Evolutionary conservation across 2,113 vertebrate species (phyloP), one percentile per base, ranked within the genome.

Genomic region (Paramormyrops kingsleyae): DNA sequence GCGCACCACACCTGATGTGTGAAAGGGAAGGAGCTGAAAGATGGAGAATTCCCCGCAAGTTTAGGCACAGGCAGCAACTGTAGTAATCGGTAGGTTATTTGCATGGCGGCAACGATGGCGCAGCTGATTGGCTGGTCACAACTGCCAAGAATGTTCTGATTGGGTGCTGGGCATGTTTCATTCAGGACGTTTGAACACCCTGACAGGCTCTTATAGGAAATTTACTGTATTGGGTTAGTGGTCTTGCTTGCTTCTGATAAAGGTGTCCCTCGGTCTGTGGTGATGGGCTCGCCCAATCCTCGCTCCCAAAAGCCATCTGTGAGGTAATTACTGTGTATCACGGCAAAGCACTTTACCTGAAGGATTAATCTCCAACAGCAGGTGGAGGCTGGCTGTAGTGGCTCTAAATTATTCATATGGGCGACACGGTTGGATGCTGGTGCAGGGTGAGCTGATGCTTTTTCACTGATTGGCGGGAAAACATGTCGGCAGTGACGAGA

Each of bases 281-380:
- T 77, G 70, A 35, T 0, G 66, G 66, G 62, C 7, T 24, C 56
- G 0, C 12, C 66, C 66, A 15, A 5, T 74, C n/a, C n/a, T 35
- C 12, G 1, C 31, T 35, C 10, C 66, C n/a, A 5, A 12, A 39
- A 80, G 74, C 31, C 74, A 80, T 80, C 74, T 42, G 62, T 13
- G 74, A 19, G 15, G 74, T 86, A 86, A 86, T 86, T 86, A 86
- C 83, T 47, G 83, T 49, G 83, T 49, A 27, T 50, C 12, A 86
- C 83, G 24, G 47, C 35, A 50, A 5, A 50, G 83, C 83, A n/a
- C 83, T 49, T 86, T 86, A 86, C 21, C 83, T 50, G 83, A 5
- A 27, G 83, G 83, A 86, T 49, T 47, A 47, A 47, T 86, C 44
- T 47, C 47, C 46, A 1, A 27, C 24, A 27, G 83, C 47, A 86